Base-by-base conservation (phyloP, 2,797 vertebrate genomes). In the Coregonus suidteri region DNA sequence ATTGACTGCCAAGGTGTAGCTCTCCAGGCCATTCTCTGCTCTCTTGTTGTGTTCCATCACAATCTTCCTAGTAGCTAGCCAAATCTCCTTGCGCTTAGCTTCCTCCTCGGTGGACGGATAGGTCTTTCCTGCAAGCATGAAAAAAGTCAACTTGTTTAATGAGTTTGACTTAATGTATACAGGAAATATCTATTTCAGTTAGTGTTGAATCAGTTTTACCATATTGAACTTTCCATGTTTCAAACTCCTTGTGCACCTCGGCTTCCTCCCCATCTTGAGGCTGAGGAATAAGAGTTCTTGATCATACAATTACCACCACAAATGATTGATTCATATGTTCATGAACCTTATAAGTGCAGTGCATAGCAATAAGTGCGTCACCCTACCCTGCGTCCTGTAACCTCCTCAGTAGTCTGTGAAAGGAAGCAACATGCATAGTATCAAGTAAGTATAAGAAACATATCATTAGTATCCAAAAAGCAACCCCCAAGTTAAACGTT, bases 31-130 rank as follows among this genome's bases (percentile, higher is more conserved):
- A 68, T 34, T 34, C 15, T 68, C 34, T 34, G 66, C 66, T 18
- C 66, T 31, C 66, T 37, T 37, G 66, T 68, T 68, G 66, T 68
- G 66, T 68, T 68, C 66, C 66, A 1, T 35, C 5, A 68, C 30
- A 14, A 16, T 68, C 15, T 34, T 35, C 66, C 35, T 68, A 2
- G 31, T 6, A 35, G 16, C 66, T 35, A 68, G 18, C 66, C 66
- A 68, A 31, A 35, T 37, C 31, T 15, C 14, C 66, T 35, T 68
- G 14, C 65, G 65, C 25, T 34, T 35, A 5, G 11, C 5, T 34
- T 67, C 66, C 66, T 68, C 66, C 31, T 37, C 31, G 15, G 66
- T 6, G 31, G 66, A 68, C 18, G 30, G 1, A 67, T 67, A 68
- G 3, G 14, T 68, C 66, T 68, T 68, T 15, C 34, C 66, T 68